Conservation (phyloP, 2,888 invertebrate genomes). For the Drosophila subsilvestris region DNA sequence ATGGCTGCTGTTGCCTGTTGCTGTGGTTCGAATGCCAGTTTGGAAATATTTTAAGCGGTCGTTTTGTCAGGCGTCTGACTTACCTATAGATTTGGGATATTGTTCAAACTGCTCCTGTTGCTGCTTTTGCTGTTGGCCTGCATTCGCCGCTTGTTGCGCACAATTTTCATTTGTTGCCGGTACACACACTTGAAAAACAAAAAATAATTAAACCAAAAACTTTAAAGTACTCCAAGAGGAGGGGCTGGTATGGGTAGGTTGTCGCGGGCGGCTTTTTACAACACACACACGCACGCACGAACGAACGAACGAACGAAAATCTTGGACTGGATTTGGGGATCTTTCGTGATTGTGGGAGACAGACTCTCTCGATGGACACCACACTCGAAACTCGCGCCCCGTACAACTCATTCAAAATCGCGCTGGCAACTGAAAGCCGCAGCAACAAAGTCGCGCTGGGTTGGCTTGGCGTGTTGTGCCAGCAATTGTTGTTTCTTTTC, state of each 20-base stretch:
- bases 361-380: slow-evolving; percentile 10
- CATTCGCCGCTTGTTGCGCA: slow-evolving; percentile 73
- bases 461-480: slow-evolving; percentile 75
- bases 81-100: slow-evolving; percentile 37
- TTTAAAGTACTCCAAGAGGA: slow-evolving; percentile 9
- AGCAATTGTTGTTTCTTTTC: slow-evolving; percentile 59
- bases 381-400: slow-evolving; percentile 61
- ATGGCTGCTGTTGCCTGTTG: slow-evolving; percentile 9
- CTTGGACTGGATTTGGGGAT: slow-evolving; percentile 9
- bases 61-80: slow-evolving; percentile 34
- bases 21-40: slow-evolving; percentile 44
- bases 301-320: slow-evolving; percentile 12
- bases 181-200: slow-evolving; percentile 28
- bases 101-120: slow-evolving; percentile 17
- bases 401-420: slow-evolving; percentile 83
- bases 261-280: slow-evolving; percentile 1
- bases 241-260: not conserved
- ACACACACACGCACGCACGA: not conserved
- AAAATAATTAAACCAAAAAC: slow-evolving; percentile 28
- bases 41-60: slow-evolving; percentile 55
- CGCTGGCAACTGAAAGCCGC: slow-evolving; percentile 83
- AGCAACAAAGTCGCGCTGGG: slow-evolving; percentile 77
- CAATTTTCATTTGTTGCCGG: slow-evolving; percentile 58
- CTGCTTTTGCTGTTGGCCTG: slow-evolving; percentile 59
- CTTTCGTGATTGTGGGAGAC: slow-evolving; percentile 23